These are phyloP conservation scores for Synodontis membranacea DNA, from an alignment of 2,113 vertebrate genomes.

Conservation along the genomic window DNA sequence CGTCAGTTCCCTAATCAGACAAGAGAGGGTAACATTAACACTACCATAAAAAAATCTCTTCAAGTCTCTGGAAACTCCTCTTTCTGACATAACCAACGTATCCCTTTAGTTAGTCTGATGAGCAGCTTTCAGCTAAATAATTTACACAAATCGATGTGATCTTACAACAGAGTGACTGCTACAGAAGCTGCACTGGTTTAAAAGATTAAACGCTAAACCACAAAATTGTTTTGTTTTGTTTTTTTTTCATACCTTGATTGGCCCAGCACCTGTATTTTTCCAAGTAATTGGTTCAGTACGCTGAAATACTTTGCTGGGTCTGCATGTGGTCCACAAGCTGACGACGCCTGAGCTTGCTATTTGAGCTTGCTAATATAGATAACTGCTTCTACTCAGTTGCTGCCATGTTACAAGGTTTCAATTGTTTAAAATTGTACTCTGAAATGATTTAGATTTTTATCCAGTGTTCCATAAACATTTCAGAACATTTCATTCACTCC, in stretches of 20 bases:
- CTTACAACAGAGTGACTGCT: neutral
- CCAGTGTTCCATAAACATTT: neutral
- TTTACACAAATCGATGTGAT: neutral
- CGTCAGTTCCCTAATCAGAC: no score
- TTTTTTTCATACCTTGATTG: neutral
- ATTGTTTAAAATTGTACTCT: neutral
- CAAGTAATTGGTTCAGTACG: no score
- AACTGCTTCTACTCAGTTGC: neutral
- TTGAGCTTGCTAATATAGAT: no score
- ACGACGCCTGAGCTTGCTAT: no score
- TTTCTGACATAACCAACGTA: neutral
- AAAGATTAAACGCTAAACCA: neutral
- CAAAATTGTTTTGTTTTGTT: no score
- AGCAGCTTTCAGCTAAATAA: neutral
- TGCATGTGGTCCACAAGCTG: no score
- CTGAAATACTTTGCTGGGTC: no score
- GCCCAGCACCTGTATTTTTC: no score
- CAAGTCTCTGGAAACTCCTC: neutral
- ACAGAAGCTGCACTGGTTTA: neutral
- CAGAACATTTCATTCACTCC: neutral
- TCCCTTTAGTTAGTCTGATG: neutral
- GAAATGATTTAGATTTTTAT: neutral
- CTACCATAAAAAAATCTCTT: neutral
- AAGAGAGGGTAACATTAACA: no score
- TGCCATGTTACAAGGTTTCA: neutral